Conservation (phyloP, 2,797 vertebrate species). For the Anabas testudineus region DNA sequence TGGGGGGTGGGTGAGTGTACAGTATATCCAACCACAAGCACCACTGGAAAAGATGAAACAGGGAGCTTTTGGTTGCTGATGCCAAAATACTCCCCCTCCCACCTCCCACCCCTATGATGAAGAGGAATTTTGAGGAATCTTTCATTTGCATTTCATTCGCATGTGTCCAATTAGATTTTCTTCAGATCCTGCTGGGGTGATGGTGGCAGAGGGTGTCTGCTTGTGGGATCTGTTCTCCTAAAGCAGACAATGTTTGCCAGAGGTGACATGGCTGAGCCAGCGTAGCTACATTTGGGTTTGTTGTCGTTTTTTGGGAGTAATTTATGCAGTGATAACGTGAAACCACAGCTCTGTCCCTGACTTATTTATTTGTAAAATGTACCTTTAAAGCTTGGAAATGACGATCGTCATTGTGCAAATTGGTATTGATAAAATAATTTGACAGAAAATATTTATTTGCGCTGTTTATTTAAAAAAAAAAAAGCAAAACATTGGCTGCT, state of each 20-base stretch:
- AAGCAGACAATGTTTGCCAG: conserved; percentile 31
- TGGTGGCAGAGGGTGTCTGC: conserved; percentile 19
- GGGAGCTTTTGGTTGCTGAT: conserved; percentile 43
- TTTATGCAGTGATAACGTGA: background rate
- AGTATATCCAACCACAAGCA: conserved; percentile 49
- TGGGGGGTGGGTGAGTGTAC: conserved; percentile 49
- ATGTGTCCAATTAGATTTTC: conserved; percentile 69
- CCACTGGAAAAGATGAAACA: conserved; percentile 59
- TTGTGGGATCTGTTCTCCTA: conserved; percentile 34
- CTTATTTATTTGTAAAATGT: background rate
- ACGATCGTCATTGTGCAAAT: background rate
- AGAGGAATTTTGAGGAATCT: conserved; percentile 66
- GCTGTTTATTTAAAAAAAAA: background rate
- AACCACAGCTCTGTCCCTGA: background rate
- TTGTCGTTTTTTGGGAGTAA: conserved; percentile 11
- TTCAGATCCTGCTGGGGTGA: conserved; percentile 55
- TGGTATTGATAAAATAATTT: background rate
- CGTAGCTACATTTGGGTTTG: conserved; percentile 28
- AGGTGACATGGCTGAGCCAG: conserved; percentile 28
- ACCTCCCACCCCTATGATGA: conserved; percentile 51
- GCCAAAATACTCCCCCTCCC: conserved; percentile 61
- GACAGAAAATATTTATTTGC: background rate
- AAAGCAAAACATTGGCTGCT: background rate
- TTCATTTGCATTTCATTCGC: conserved; percentile 81
- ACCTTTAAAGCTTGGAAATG: background rate